A percentile compares a stretch with the other conserved stretches of the same genome.
These are phyloP conservation scores for Tupaia tana DNA, from an alignment of 2,113 vertebrate species.

Conservation along the genomic window DNA sequence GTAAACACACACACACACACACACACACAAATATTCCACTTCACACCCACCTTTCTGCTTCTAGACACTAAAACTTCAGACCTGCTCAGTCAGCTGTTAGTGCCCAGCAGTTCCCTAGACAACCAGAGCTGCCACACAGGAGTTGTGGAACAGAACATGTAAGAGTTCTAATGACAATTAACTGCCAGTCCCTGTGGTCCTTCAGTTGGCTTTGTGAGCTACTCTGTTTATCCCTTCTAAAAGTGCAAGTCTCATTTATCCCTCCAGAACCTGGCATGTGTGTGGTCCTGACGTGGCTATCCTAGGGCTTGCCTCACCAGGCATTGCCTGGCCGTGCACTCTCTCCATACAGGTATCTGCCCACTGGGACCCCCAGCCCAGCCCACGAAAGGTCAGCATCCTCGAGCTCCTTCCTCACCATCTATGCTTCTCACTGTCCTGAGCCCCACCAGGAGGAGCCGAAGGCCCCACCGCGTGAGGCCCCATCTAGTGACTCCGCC, in stretches of 20 bases:
- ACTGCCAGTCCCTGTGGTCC: background rate
- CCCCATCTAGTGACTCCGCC: background rate
- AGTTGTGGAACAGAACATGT: background rate
- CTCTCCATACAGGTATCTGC: background rate
- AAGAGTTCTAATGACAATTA: background rate
- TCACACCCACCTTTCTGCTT: background rate
- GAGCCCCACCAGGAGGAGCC: background rate
- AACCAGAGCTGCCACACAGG: background rate
- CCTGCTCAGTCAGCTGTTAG: constrained; percentile 38
- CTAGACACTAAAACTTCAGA: background rate
- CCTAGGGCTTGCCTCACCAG: background rate
- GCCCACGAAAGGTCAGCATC: background rate
- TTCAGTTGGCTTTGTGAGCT: background rate
- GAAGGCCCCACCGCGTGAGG: accelerated
- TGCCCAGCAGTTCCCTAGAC: constrained; percentile 80
- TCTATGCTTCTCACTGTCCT: too few relatives aligned
- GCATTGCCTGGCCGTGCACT: accelerated
- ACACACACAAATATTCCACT: background rate
- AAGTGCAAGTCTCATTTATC: background rate
- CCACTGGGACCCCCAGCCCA: background rate
- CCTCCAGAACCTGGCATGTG: background rate
- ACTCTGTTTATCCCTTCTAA: background rate
- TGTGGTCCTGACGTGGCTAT: background rate
- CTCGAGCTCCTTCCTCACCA: background rate
- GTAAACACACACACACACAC: background rate